Conservation (phyloP, 2,113 vertebrate species). For the Athene noctua region DNA sequence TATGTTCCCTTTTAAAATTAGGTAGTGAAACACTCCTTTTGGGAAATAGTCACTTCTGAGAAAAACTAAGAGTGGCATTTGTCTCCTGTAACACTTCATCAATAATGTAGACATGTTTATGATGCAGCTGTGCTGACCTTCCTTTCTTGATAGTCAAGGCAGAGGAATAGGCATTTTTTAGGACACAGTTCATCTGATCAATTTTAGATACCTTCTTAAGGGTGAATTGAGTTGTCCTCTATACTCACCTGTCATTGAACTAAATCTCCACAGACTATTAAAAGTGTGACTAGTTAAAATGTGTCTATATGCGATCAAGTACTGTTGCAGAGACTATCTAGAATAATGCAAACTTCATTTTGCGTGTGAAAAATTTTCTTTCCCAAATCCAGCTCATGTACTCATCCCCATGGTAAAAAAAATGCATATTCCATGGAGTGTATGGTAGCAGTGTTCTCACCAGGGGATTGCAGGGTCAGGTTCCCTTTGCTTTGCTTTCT, state of each 20-base stretch:
- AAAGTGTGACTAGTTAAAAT: neutral
- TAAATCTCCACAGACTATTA: neutral
- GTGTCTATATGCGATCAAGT: neutral
- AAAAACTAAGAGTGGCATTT: neutral
- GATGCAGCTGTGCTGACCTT: neutral
- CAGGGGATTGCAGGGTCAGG: neutral
- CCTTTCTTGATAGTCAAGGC: neutral
- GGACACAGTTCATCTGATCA: neutral
- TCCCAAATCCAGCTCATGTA: neutral
- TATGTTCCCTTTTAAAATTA: neutral
- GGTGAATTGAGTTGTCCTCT: neutral
- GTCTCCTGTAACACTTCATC: neutral
- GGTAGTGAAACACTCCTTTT: neutral
- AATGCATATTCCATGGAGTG: neutral
- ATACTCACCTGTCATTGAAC: neutral
- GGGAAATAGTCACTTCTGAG: neutral
- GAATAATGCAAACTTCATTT: neutral
- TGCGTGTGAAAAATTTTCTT: neutral
- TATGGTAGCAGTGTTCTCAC: neutral
- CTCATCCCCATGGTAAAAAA: neutral
- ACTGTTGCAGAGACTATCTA: neutral
- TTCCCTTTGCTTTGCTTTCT: neutral
- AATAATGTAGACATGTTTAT: neutral
- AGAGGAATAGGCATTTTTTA: neutral
- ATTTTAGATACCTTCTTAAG: neutral